These are phyloP conservation scores for Crocallis elinguaria DNA, from an alignment of 2,888 invertebrate genomes.

Conservation along the genomic window DNA sequence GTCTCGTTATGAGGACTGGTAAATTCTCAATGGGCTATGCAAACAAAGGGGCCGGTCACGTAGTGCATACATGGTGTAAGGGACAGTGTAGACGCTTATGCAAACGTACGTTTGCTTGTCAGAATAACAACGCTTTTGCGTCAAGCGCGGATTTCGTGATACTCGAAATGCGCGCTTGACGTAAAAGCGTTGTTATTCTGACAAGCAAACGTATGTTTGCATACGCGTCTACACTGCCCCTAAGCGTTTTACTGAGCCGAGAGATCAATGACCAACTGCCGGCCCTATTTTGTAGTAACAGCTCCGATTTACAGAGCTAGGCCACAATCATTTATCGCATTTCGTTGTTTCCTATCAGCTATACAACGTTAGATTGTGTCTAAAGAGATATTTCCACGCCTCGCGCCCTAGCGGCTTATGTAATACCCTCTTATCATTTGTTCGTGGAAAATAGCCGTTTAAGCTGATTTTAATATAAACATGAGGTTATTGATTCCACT, in stretches of 20 bases:
- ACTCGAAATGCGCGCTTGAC: no score
- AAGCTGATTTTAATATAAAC: conserved; percentile 26
- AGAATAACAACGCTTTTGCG: no score
- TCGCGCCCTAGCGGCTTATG: conserved; percentile 19
- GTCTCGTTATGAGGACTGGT: no score
- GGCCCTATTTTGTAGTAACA: conserved; percentile 50
- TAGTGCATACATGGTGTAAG: no score
- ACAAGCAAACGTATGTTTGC: neutral
- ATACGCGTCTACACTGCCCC: no score
- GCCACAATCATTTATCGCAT: conserved; percentile 40
- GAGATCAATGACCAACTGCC: conserved; percentile 66
- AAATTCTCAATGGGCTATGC: no score
- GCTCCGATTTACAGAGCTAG: conserved; percentile 48
- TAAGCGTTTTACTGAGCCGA: conserved; percentile 51
- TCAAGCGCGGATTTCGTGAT: no score
- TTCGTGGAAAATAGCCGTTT: conserved; percentile 32
- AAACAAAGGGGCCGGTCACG: no score
- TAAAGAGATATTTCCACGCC: neutral
- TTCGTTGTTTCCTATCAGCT: conserved; percentile 43
- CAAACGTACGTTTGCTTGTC: no score
- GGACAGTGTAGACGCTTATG: no score
- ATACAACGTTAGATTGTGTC: conserved; percentile 37
- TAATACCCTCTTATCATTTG: conserved; percentile 26
- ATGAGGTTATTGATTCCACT: conserved; percentile 37
- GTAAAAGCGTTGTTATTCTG: no score